Base-by-base conservation (phyloP, 2,888 invertebrate species). In the Pollenia griseotomentosa region DNA sequence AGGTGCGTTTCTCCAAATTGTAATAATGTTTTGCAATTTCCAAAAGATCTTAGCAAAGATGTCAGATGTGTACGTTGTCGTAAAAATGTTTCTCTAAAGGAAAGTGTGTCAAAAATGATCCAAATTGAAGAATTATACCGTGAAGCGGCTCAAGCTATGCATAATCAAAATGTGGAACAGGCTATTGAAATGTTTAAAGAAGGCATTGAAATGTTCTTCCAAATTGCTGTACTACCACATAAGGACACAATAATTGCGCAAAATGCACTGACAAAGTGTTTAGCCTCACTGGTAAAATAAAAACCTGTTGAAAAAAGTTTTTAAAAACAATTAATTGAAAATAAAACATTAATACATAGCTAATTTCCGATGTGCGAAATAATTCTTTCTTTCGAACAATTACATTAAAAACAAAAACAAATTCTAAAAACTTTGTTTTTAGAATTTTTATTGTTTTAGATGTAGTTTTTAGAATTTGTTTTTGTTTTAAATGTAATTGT, bases 191-290 rank as follows among this genome's bases (percentile, higher is more conserved):
- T 94, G 0, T 94, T 96, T 40, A 94, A 94, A 77, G 92, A 93
- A 19, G 96, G 95, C 0, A 93, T 96, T 8, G 95, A 95, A 89
- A 90, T 92, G 70, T 96, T 95, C 93, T 94, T 96, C 90, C 94
- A 94, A 78, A 93, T 95, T 40, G 96, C 95, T 0, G 93, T 93
- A 0, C 94, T 96, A 0, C 97, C 97, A 0, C 95, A 96, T 88
- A 94, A 95, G 61, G 95, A 95, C 83, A 96, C 96, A 0, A 95
- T 96, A 68, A 92, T 96, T 44, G 96, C 96, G 0, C 96, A 97
- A 92, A 96, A 96, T 90, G 95, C 96, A 0, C 92, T 97, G 51
- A 94, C 96, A 3, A 94, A 95, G 0, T 96, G 96, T 90, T 95
- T 95, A 89, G 95, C 96, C 0, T 93, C 68, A 8, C 84, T 78